Base-by-base conservation (phyloP, 92 coral and sea anemone species). In the Epizoanthus scotinus region DNA sequence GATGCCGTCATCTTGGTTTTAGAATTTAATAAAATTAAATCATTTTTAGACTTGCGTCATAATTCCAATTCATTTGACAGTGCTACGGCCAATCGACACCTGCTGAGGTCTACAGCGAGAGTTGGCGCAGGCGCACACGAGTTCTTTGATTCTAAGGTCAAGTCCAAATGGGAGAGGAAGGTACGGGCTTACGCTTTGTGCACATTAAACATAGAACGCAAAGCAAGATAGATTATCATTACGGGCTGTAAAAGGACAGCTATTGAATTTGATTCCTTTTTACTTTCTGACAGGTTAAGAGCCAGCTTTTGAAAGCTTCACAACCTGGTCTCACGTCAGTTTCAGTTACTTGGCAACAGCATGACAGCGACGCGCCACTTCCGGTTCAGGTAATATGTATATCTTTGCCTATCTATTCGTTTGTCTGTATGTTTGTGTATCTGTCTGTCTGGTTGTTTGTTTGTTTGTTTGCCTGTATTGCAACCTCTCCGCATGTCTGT, bases 311-410 rank as follows among this genome's bases (percentile, higher is more conserved):
- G 25, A 96, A 93, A 61, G 92, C 92, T 49, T 91, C 86, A 27
- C 99, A 96, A 74, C 99, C 99, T 7, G 97, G 93, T 58, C 87
- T 96, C 62, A 96, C 98, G 78, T 93, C 99, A 78, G 97, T 96
- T 21, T 87, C 89, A 8, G 98, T 96, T 84, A 79, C 99, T 80
- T 96, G 99, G 99, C 98, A 93, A 94, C 99, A 96, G 52, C 91
- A 89, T 78, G 96, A 89, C 78, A 84, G 87, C 77, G 86, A 87
- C 22, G 86, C 96, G 25, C 88, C 89, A 56, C 74, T 89, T 40
- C 99, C 98, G 0, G 87, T 93, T 6, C 99, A 92, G 82, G 92
- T 75, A 62, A 1, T 75, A n/a, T 27, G 5, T 8, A 42, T 18
- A 1, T 9, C 17, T 77, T 3, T 14, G 5, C 0, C 12, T 10